phyloP scores from a whole-genome alignment of 2,113 vertebrate species.

The Nycticryphes semicollaris region DNA sequence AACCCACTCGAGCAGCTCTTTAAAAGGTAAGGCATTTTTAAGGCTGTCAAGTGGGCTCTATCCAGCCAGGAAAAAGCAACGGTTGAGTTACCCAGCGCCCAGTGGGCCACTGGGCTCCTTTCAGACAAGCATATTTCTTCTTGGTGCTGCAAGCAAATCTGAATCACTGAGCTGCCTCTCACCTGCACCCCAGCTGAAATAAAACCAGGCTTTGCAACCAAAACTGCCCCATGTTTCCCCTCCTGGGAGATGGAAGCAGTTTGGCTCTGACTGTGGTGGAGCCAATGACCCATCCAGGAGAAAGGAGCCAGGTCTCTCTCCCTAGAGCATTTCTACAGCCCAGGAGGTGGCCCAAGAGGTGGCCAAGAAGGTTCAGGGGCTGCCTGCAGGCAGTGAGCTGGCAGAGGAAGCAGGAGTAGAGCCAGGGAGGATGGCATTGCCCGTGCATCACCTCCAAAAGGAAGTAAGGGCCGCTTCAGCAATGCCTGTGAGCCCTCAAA shows the following conservation, averaged over 20 bases:
- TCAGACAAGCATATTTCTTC: background rate
- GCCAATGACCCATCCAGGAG: accelerated
- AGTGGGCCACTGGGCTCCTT: background rate
- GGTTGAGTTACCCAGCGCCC: background rate
- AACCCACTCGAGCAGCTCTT: accelerated
- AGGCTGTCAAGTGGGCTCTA: background rate
- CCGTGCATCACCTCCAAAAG: background rate
- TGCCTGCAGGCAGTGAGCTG: background rate
- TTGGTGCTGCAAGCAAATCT: background rate
- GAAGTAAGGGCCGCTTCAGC: background rate
- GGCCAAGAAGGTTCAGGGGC: background rate
- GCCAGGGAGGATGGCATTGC: accelerated
- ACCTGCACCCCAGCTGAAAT: background rate
- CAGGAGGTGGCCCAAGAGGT: background rate
- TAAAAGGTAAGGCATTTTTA: background rate
- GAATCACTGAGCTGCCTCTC: background rate
- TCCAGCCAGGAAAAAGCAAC: background rate
- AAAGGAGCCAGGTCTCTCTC: background rate
- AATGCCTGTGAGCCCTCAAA: accelerated
- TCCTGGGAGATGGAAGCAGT: background rate
- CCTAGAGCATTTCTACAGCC: background rate
- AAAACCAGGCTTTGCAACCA: background rate
- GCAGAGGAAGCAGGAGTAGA: background rate
- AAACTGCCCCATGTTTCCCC: accelerated
- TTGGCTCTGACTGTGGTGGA: background rate